phyloP scores from a whole-genome alignment of 2,797 vertebrate species.

The Tympanoctomys barrerae region DNA sequence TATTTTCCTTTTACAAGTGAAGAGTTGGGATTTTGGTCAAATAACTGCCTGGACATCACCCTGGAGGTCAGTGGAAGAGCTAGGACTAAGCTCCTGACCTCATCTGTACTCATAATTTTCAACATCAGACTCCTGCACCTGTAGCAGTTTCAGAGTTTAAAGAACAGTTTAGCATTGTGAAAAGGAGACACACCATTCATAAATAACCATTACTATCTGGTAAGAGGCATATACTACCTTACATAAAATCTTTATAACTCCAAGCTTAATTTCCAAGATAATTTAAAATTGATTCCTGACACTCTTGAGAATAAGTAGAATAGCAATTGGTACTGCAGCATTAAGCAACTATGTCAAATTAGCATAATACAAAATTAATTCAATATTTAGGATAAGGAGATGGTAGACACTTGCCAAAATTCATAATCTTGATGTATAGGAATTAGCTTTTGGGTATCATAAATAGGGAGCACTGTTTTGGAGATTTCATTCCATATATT shows the following conservation, averaged over 20 bases:
- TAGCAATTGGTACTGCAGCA: background rate
- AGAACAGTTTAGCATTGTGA: background rate
- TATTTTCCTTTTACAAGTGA: background rate
- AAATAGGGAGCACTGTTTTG: background rate
- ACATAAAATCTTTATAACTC: background rate
- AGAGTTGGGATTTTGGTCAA: background rate
- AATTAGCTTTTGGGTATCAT: background rate
- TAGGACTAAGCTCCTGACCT: background rate
- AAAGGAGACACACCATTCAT: background rate
- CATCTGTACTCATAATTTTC: background rate
- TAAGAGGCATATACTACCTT: background rate
- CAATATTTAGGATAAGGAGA: background rate
- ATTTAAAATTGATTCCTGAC: background rate
- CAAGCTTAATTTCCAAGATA: slow-evolving; percentile 39
- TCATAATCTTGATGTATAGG: background rate
- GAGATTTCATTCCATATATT: background rate
- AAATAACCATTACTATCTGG: background rate
- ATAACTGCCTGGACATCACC: background rate
- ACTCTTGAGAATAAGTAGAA: background rate
- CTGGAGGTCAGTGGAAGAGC: background rate
- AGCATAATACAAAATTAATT: slow-evolving; percentile 6
- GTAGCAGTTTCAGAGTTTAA: background rate
- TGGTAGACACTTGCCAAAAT: background rate
- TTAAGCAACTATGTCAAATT: slow-evolving; percentile 43
- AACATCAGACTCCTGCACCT: background rate